Conservation (phyloP, 2,113 vertebrate genomes). For the Gallinago undulata region DNA sequence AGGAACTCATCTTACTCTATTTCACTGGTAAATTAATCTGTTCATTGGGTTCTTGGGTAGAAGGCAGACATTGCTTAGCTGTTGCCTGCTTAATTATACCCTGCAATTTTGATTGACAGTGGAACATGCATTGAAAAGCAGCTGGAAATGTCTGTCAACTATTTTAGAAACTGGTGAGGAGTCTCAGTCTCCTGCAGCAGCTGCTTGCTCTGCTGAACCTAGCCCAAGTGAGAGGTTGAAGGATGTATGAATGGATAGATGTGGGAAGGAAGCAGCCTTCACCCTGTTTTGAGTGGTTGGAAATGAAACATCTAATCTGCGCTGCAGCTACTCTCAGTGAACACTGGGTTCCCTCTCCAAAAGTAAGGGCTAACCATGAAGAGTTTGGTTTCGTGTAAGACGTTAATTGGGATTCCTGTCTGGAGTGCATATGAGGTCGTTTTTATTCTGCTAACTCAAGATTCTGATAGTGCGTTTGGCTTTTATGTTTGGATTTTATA, state of each 20-base stretch:
- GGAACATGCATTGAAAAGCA: conserved; percentile 9
- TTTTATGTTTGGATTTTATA: background rate
- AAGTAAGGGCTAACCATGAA: background rate
- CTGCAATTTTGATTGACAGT: conserved; percentile 37
- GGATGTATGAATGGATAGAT: background rate
- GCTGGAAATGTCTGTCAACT: background rate
- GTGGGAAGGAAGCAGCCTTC: background rate
- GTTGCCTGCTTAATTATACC: conserved; percentile 52
- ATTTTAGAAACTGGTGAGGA: background rate
- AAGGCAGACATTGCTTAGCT: conserved; percentile 39
- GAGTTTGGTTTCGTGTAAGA: background rate
- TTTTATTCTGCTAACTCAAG: conserved; percentile 1
- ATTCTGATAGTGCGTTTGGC: background rate
- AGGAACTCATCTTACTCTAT: conserved; percentile 11
- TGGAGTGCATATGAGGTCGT: background rate
- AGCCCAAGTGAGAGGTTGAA: background rate
- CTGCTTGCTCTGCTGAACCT: background rate
- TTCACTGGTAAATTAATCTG: conserved; percentile 50
- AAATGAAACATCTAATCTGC: background rate
- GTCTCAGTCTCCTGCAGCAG: background rate
- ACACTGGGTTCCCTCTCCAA: background rate
- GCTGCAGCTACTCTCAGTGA: background rate
- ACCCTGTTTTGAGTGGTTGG: background rate
- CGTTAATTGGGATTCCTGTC: conserved; percentile 22
- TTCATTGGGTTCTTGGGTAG: conserved; percentile 42